Evolutionary conservation across 1,140 invertebrate genomes (phyloP), one percentile per base, ranked within the genome.

Genomic region (Bombus soroeensis): DNA sequence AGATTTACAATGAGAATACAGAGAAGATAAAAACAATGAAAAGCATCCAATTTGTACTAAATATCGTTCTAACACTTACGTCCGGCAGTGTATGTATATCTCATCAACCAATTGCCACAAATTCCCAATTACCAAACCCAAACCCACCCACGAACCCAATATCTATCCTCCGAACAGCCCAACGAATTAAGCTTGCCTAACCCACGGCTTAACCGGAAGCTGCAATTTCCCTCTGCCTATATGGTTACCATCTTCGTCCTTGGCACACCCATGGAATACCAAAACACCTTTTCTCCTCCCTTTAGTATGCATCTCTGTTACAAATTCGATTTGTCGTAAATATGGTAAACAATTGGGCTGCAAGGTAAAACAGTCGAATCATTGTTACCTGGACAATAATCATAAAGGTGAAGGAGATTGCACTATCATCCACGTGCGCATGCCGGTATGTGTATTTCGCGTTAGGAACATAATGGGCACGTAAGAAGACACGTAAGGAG

Each of bases 401-500:
- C 89, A 85, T 90, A 90, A 90, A 90, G 84, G 87, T 88, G 13
- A 90, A 90, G 81, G 82, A 75, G 87, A 88, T 88, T 88, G 89
- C 85, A 53, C 85, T 87, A n/a, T 62, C 59, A 5, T 62, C 10
- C 28, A 62, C 28, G 1, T 53, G 18, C 18, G 47, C 18, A 22
- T 53, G 18, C 18, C 47, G 47, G 47, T 53, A 53, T 22, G 47
- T 22, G 47, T 22, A 18, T 53, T 53, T 53, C 47, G 47, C 18
- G 28, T 62, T n/a, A n/a, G 3, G 12, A 47, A 79, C 62, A 76
- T 66, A 62, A 77, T 22, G 18, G 47, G 37, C 62, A 39, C 57
- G 59, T 62, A 86, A 74, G 79, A 74, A 62, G 62, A 12, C 62
- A 53, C 64, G 83, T 81, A 75, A 62, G 10, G 13, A 62, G 28